phyloP scores from a whole-genome alignment of 2,888 invertebrate species.

The Hyppa rectilinea region DNA sequence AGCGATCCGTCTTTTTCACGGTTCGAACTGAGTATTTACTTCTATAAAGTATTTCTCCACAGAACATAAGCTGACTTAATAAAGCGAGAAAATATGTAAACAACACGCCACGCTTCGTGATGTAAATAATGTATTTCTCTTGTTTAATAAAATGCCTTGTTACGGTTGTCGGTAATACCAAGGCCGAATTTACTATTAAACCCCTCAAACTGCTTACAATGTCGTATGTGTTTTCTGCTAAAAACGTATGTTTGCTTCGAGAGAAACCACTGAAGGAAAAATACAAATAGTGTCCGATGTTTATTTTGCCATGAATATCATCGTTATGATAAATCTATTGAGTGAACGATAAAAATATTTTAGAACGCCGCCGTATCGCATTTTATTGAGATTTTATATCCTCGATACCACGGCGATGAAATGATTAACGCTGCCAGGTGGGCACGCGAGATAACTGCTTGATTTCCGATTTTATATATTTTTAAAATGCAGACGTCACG shows the following conservation, averaged over 20 bases:
- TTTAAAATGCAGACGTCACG: slow-evolving; percentile 56
- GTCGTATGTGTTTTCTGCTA: slow-evolving; percentile 9
- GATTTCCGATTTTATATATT: slow-evolving; percentile 46
- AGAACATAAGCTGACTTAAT: slow-evolving; percentile 21
- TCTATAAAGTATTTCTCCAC: slow-evolving; percentile 27
- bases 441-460: slow-evolving; percentile 14
- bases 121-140: slow-evolving; percentile 17
- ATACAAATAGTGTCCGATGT: slow-evolving; percentile 9
- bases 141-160: slow-evolving; percentile 23
- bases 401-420: slow-evolving; percentile 45
- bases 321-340: slow-evolving; percentile 33
- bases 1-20: slow-evolving; percentile 46
- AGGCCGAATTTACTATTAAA: slow-evolving; percentile 32
- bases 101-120: slow-evolving; percentile 1
- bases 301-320: slow-evolving; percentile 22
- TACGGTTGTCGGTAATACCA: background rate
- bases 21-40: slow-evolving; percentile 40
- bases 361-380: slow-evolving; percentile 7
- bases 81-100: slow-evolving; percentile 34
- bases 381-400: slow-evolving; percentile 53
- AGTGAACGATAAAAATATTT: slow-evolving; percentile 38
- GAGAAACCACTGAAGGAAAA: background rate
- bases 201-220: slow-evolving; percentile 23
- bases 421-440: slow-evolving; percentile 55
- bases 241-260: slow-evolving; percentile 16